A percentile compares a stretch with the other conserved stretches of the same genome.
phyloP scores from a whole-genome alignment of 2,888 invertebrate species.

The Orthosia cruda region DNA sequence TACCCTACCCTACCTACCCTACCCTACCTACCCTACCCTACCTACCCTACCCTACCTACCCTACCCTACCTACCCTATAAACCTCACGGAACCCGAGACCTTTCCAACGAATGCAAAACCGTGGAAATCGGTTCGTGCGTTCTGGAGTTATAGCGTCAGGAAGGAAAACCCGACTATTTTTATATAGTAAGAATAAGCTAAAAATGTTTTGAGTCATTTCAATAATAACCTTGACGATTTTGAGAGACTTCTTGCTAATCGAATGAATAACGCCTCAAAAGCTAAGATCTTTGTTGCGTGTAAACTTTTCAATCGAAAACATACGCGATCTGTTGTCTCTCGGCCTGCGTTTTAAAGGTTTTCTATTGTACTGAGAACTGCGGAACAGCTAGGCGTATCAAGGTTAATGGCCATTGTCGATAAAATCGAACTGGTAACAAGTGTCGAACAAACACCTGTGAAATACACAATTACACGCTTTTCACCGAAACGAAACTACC shows the following conservation, averaged over 20 bases:
- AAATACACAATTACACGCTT: constrained; percentile 51
- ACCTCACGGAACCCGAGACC: too few relatives aligned
- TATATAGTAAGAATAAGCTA: too few relatives aligned
- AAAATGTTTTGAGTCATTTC: background rate
- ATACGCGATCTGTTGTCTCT: constrained; percentile 46
- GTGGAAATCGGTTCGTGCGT: too few relatives aligned
- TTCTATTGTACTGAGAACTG: constrained; percentile 34
- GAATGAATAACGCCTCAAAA: constrained; percentile 37
- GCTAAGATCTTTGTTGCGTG: constrained; percentile 6
- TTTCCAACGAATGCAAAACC: too few relatives aligned
- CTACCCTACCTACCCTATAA: too few relatives aligned
- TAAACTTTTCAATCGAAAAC: constrained; percentile 36
- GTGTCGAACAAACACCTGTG: constrained; percentile 34
- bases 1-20: too few relatives aligned
- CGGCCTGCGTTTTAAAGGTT: constrained; percentile 50
- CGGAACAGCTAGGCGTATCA: constrained; percentile 57
- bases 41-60: too few relatives aligned
- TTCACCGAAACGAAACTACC: constrained; percentile 19
- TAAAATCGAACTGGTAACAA: constrained; percentile 21
- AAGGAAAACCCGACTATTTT: too few relatives aligned
- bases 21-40: too few relatives aligned
- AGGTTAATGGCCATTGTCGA: constrained; percentile 58
- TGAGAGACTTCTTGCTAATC: constrained; percentile 8
- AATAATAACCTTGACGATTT: constrained; percentile 5
- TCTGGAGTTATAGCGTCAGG: too few relatives aligned